Conservation (phyloP, 2,888 invertebrate species). For the Tipula confusa region DNA sequence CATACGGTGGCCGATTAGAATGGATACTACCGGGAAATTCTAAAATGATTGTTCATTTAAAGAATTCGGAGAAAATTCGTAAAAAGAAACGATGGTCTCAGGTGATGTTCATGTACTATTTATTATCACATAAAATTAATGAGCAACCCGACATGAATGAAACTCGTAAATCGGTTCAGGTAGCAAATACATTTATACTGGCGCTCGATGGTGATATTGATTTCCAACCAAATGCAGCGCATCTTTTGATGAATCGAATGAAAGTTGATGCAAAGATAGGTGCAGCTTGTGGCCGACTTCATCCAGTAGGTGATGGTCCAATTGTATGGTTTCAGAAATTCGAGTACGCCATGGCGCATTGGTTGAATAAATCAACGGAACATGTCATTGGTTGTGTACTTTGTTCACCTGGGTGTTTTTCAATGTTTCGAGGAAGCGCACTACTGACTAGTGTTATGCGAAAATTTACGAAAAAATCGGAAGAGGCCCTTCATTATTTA, state of each 20-base stretch:
- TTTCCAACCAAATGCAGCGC: slow-evolving; percentile 76
- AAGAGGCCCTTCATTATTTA: slow-evolving; percentile 78
- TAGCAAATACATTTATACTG: slow-evolving; percentile 77
- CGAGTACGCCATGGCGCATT: slow-evolving; percentile 88
- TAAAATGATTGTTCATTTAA: slow-evolving; percentile 78
- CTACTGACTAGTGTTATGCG: slow-evolving; percentile 88
- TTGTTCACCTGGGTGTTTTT: slow-evolving; percentile 90
- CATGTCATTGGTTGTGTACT: slow-evolving; percentile 86
- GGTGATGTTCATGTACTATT: slow-evolving; percentile 92
- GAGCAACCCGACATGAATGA: slow-evolving; percentile 59
- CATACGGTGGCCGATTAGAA: slow-evolving; percentile 79
- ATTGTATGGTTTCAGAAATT: slow-evolving; percentile 86
- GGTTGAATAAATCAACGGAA: slow-evolving; percentile 89
- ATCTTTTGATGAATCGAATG: slow-evolving; percentile 77
- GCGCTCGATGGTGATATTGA: slow-evolving; percentile 88
- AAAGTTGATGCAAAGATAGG: slow-evolving; percentile 75
- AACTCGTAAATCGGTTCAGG: slow-evolving; percentile 58
- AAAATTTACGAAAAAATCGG: slow-evolving; percentile 74
- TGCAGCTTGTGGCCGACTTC: slow-evolving; percentile 85
- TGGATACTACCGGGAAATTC: slow-evolving; percentile 84
- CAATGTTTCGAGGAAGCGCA: slow-evolving; percentile 80
- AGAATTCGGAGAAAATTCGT: slow-evolving; percentile 82
- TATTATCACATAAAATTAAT: slow-evolving; percentile 73
- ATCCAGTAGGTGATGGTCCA: slow-evolving; percentile 77
- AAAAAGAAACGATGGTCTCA: slow-evolving; percentile 92